Evolutionary conservation across 2,797 vertebrate species (phyloP).

Genomic region (Mycteria americana): DNA sequence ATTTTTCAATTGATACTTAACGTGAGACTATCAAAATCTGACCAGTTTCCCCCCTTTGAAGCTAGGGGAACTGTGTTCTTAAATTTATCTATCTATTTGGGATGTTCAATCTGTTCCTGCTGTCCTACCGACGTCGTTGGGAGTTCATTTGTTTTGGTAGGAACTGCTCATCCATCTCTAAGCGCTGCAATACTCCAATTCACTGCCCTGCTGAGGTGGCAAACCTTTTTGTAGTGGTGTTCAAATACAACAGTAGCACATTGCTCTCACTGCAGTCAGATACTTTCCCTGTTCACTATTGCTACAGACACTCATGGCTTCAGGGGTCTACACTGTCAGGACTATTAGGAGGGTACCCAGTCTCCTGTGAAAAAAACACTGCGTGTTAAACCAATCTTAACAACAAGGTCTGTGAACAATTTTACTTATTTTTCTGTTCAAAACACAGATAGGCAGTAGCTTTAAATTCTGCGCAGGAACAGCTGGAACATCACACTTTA

Average conservation of each 20-base stretch:
- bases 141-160: background rate
- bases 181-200: background rate
- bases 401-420: background rate
- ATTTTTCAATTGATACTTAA: background rate
- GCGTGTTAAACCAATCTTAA: background rate
- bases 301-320: background rate
- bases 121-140: background rate
- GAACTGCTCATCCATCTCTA: constrained; percentile 10
- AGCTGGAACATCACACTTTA: constrained; percentile 38
- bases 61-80: background rate
- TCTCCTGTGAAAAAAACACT: background rate
- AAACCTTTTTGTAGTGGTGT: background rate
- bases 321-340: background rate
- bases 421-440: background rate
- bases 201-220: constrained; percentile 16
- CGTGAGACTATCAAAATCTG: background rate
- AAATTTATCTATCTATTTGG: background rate
- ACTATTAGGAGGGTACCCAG: background rate
- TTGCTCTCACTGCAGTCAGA: background rate
- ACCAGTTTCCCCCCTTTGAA: background rate
- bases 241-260: background rate
- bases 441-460: constrained; percentile 8
- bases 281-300: background rate
- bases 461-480: background rate
- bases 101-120: background rate